Conservation (phyloP, 2,888 invertebrate species). For the Leptinotarsa tumamoca region DNA sequence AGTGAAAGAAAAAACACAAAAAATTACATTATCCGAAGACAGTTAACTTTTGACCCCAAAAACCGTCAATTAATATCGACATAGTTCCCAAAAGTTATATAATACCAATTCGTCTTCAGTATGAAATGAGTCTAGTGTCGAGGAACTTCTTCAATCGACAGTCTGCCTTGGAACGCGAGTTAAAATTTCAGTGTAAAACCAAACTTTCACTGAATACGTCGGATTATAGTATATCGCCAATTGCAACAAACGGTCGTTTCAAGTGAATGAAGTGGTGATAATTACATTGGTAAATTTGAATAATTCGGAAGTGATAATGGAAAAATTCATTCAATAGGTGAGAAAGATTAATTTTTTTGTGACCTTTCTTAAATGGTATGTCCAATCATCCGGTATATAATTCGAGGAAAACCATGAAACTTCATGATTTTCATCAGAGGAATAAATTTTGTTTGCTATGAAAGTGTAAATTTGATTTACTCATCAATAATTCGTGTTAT, state of each 20-base stretch:
- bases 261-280: conserved; percentile 6
- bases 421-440: too few species aligned
- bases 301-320: background rate
- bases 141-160: conserved; percentile 24
- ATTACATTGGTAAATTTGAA: conserved; percentile 1
- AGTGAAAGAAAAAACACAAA: background rate
- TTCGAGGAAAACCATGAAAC: too few species aligned
- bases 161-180: conserved; percentile 21
- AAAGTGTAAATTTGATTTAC: background rate
- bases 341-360: background rate
- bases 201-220: conserved; percentile 36
- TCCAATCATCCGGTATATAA: too few species aligned
- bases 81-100: background rate
- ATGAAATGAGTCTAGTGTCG: conserved; percentile 28
- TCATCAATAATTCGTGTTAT: background rate
- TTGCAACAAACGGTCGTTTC: background rate
- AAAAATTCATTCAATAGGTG: background rate
- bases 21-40: background rate
- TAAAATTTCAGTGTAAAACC: conserved; percentile 27
- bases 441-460: too few species aligned
- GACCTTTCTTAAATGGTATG: background rate
- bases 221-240: background rate
- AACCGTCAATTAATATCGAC: conserved; percentile 4
- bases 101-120: conserved; percentile 17
- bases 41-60: conserved; percentile 16